Conservation (phyloP, 1,140 invertebrate species). For the Drosophila azteca region DNA sequence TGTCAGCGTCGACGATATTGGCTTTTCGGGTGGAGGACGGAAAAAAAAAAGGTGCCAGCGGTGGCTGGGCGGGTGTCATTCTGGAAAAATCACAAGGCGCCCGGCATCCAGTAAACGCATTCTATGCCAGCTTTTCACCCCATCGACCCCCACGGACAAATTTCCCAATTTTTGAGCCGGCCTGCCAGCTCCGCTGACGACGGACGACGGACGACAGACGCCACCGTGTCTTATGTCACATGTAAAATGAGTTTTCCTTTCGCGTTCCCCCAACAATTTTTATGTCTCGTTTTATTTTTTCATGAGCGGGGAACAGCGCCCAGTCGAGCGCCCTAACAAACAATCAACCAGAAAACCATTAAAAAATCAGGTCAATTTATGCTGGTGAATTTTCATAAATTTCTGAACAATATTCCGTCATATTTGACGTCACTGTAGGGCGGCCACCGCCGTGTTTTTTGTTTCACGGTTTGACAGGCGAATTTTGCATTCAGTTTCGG, state of each 20-base stretch:
- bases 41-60: background rate
- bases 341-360: background rate
- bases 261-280: background rate
- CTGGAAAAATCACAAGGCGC: constrained; percentile 59
- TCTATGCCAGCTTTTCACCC: constrained; percentile 20
- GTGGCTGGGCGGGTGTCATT: constrained; percentile 36
- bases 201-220: too few relatives aligned
- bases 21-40: constrained; percentile 49
- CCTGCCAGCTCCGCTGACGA: constrained; percentile 17
- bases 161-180: constrained; percentile 40
- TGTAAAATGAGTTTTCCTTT: constrained; percentile 23
- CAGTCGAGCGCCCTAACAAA: background rate
- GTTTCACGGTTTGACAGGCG: constrained; percentile 30
- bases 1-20: constrained; percentile 68
- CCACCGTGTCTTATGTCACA: constrained; percentile 44
- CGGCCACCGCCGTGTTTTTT: background rate
- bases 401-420: background rate
- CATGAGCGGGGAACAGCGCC: constrained; percentile 17
- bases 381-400: constrained; percentile 4
- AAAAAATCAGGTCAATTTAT: constrained; percentile 22
- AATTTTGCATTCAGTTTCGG: constrained; percentile 45
- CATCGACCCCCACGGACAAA: constrained; percentile 5
- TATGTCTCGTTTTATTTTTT: constrained; percentile 48
- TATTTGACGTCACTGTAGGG: constrained; percentile 26
- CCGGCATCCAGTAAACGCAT: constrained; percentile 32